Percentiles rank a stretch among this genome's conserved stretches.
Conservation (phyloP, 2,888 invertebrate species). For the Protophormia terraenovae region DNA sequence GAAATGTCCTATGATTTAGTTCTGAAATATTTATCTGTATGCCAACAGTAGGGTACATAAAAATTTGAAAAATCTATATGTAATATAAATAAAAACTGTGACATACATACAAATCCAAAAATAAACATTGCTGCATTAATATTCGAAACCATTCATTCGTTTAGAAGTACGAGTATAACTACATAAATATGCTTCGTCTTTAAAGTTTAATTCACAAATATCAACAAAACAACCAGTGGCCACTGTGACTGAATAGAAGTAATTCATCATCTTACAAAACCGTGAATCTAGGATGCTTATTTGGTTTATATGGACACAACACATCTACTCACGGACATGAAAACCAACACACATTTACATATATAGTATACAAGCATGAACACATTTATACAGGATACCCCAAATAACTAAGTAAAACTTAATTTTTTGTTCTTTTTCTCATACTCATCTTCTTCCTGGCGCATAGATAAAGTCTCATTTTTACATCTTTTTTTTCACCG, state of each 20-base stretch:
- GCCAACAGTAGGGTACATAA: background rate
- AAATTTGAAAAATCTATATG: slow-evolving; percentile 13
- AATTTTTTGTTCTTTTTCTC: background rate
- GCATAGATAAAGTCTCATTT: slow-evolving; percentile 17
- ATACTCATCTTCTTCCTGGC: slow-evolving; percentile 11
- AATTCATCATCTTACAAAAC: slow-evolving; percentile 54
- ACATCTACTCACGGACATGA: background rate
- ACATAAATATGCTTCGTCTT: background rate
- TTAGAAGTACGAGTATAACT: background rate
- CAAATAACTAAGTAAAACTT: background rate
- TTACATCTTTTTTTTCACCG: slow-evolving; percentile 2
- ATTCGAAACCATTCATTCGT: background rate
- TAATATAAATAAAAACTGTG: background rate
- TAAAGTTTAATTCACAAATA: slow-evolving; percentile 15
- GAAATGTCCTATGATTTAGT: too few species aligned
- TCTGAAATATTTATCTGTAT: too few species aligned
- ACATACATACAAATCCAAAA: background rate
- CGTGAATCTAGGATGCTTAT: slow-evolving; percentile 39
- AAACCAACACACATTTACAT: background rate
- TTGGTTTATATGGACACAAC: slow-evolving; percentile 36
- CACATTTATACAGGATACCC: too few species aligned
- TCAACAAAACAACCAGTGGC: slow-evolving; percentile 5
- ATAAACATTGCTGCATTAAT: background rate
- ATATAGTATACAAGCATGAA: too few species aligned
- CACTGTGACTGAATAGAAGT: slow-evolving; percentile 23